A percentile compares a stretch with the other conserved stretches of the same genome.
Conservation (phyloP, 2,113 vertebrate genomes). For the Panthera leo region DNA sequence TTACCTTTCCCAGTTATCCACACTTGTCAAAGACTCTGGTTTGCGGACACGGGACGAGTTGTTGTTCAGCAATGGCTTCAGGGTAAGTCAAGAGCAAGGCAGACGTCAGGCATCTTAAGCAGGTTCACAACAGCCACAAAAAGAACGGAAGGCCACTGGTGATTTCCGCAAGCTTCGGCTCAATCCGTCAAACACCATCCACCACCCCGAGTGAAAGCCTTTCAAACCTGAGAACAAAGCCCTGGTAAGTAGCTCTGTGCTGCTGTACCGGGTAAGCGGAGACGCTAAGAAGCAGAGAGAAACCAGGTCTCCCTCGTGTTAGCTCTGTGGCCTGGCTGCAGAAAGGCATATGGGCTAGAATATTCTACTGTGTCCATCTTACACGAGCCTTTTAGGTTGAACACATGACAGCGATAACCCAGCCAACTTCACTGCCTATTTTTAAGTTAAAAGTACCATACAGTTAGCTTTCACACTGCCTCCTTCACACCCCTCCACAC, state of each 20-base stretch:
- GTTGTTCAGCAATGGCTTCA: conserved; percentile 36
- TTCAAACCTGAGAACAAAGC: conserved; percentile 52
- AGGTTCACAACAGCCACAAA: conserved; percentile 65
- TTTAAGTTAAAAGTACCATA: background rate
- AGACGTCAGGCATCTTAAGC: conserved; percentile 45
- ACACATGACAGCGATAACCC: background rate
- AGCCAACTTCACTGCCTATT: accelerated
- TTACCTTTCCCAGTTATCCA: conserved; percentile 74
- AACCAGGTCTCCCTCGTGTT: background rate
- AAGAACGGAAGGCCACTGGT: conserved; percentile 77
- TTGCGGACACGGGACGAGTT: background rate
- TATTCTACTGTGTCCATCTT: background rate
- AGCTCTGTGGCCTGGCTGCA: background rate
- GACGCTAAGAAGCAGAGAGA: background rate
- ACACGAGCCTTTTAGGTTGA: background rate
- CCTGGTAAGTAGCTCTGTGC: conserved; percentile 36
- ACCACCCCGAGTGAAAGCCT: conserved; percentile 61
- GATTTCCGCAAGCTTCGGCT: conserved; percentile 59
- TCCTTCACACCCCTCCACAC: background rate
- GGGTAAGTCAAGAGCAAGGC: conserved; percentile 36
- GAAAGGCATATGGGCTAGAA: background rate
- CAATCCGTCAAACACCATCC: conserved; percentile 75
- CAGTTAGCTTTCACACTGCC: background rate
- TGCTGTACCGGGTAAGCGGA: conserved; percentile 16
- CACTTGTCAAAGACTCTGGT: conserved; percentile 63